phyloP scores from a whole-genome alignment of 2,888 invertebrate species.

The Operophtera brumata region DNA sequence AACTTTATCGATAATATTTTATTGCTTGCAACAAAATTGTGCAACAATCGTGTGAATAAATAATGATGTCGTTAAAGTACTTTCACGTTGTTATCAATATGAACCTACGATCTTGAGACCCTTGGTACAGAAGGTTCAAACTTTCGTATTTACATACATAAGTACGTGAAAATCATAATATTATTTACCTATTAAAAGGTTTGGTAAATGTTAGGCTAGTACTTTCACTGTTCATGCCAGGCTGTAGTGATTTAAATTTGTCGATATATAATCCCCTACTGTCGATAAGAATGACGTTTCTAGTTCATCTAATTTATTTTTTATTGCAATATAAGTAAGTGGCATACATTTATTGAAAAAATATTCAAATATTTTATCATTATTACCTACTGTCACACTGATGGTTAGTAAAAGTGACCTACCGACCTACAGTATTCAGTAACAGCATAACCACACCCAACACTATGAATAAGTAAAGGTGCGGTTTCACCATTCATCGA shows the following conservation, averaged over 20 bases:
- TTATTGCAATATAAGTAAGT: not conserved
- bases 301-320: too few species aligned
- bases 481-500: conserved; percentile 12
- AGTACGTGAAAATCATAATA: conserved; percentile 19
- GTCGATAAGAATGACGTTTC: not conserved
- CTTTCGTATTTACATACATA: not conserved
- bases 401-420: too few species aligned
- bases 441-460: too few species aligned
- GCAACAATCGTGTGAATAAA: not conserved
- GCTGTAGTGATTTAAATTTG: conserved; percentile 10
- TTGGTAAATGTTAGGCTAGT: conserved; percentile 6
- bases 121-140: too few species aligned
- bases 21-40: not conserved
- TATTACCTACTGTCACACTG: too few species aligned
- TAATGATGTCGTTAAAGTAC: not conserved
- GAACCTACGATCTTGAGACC: too few species aligned
- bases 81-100: not conserved
- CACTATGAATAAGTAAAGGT: too few species aligned
- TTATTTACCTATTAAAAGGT: conserved; percentile 14
- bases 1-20: not conserved
- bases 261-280: conserved; percentile 23
- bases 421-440: too few species aligned
- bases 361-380: too few species aligned
- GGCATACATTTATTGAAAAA: too few species aligned
- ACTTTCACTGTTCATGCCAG: conserved; percentile 5